Evolutionary conservation across 1,140 invertebrate species (phyloP).

Genomic region (Pseudomyrmex pallidus): DNA sequence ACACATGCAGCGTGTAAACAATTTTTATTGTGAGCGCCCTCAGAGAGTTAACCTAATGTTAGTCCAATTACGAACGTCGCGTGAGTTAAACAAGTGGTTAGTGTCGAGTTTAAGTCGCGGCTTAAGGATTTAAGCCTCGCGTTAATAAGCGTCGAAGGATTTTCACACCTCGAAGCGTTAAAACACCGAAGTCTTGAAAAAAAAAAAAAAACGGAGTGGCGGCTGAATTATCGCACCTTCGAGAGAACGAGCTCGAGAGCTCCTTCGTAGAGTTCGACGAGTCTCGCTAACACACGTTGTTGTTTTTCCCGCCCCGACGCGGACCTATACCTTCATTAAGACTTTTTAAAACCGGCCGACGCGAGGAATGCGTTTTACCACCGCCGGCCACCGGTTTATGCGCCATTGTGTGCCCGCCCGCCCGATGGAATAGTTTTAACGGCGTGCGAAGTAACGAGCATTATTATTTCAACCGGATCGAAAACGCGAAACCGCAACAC

Average conservation of each 20-base stretch:
- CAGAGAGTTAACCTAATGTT: background rate
- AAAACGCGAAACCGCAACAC: conserved; percentile 18
- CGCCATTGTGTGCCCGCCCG: conserved; percentile 65
- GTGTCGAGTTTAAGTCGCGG: background rate
- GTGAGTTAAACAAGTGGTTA: background rate
- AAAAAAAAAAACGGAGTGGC: background rate
- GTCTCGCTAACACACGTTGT: background rate
- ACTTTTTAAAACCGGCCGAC: conserved; percentile 31
- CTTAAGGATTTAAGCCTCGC: background rate
- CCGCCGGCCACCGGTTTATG: conserved; percentile 19
- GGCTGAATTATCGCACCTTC: too few species aligned
- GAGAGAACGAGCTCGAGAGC: too few species aligned
- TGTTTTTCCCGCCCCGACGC: background rate
- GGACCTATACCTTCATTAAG: conserved; percentile 10
- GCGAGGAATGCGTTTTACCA: conserved; percentile 47
- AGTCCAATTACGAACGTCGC: background rate
- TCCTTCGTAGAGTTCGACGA: too few species aligned
- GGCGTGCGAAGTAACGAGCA: conserved; percentile 26
- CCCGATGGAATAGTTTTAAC: conserved; percentile 52
- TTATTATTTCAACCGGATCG: conserved; percentile 22
- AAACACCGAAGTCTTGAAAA: background rate
- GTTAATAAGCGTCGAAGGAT: background rate
- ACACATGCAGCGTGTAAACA: too few species aligned
- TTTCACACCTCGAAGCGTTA: background rate
- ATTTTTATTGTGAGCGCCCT: too few species aligned